Evolutionary conservation across 2,113 vertebrate genomes (phyloP).

Genomic region (Steatornis caripensis): DNA sequence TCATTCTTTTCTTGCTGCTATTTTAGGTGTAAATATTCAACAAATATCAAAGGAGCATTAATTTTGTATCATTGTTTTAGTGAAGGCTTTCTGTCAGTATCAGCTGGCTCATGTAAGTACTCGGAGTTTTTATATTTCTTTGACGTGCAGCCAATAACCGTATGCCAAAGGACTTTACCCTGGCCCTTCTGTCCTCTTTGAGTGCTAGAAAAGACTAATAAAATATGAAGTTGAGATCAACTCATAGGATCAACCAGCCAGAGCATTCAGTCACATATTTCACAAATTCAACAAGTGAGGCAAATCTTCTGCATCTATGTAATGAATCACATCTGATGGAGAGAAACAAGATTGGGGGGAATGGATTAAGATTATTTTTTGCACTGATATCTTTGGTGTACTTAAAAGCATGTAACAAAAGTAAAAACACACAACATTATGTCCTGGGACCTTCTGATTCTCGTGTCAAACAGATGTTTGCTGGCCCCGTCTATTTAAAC

Average conservation of each 20-base stretch:
- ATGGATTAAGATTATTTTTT: background rate
- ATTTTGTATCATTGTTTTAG: background rate
- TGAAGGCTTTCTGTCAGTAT: background rate
- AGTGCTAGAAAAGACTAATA: background rate
- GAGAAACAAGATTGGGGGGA: background rate
- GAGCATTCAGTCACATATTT: background rate
- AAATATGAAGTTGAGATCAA: background rate
- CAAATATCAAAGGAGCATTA: background rate
- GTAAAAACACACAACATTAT: background rate
- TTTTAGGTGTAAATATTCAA: background rate
- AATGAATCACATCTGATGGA: background rate
- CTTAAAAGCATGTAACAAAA: background rate
- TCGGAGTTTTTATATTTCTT: background rate
- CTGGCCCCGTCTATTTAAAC: background rate
- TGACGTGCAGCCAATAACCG: conserved; percentile 12
- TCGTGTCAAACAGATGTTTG: conserved; percentile 39
- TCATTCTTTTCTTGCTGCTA: background rate
- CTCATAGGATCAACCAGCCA: background rate
- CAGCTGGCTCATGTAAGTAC: background rate
- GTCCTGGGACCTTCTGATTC: background rate
- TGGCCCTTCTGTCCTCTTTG: background rate
- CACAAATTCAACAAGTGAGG: background rate
- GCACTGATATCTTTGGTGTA: background rate
- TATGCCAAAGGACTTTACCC: background rate
- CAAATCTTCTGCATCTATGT: background rate